phyloP scores from a whole-genome alignment of 2,113 vertebrate species.

The Otolemur garnettii region DNA sequence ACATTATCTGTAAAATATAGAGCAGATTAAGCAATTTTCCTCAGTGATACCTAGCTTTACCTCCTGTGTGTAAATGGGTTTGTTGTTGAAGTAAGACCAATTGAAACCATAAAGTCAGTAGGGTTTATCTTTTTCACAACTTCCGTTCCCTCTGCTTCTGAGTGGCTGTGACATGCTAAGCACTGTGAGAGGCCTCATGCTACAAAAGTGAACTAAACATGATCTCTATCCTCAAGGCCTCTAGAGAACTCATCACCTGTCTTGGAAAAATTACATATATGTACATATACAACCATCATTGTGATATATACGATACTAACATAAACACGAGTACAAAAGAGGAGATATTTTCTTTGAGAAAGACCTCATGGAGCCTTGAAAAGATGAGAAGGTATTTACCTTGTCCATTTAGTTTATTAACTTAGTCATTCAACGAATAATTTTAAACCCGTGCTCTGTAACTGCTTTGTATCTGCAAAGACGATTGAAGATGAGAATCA shows the following conservation, averaged over 20 bases:
- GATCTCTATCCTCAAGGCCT: slow-evolving; percentile 17
- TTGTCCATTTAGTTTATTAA: neutral
- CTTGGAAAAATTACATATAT: neutral
- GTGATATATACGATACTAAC: neutral
- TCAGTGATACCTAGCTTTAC: slow-evolving; percentile 30
- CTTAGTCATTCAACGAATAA: slow-evolving; percentile 33
- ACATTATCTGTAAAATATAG: slow-evolving; percentile 52
- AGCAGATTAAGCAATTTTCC: slow-evolving; percentile 62
- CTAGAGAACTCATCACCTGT: neutral
- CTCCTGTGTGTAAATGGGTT: slow-evolving; percentile 43
- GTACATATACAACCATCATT: neutral
- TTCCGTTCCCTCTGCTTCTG: neutral
- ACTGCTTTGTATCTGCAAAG: neutral
- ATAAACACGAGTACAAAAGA: neutral
- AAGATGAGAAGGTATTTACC: neutral
- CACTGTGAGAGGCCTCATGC: neutral
- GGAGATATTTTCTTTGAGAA: slow-evolving; percentile 4
- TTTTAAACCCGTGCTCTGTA: neutral
- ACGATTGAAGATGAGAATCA: neutral
- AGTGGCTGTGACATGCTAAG: neutral
- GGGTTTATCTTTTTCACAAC: neutral
- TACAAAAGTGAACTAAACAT: neutral
- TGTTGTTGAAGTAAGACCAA: slow-evolving; percentile 47
- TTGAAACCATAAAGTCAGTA: slow-evolving; percentile 37
- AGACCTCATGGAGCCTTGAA: neutral